Evolutionary conservation across 2,113 vertebrate species (phyloP).

Genomic region (Uria aalge): DNA sequence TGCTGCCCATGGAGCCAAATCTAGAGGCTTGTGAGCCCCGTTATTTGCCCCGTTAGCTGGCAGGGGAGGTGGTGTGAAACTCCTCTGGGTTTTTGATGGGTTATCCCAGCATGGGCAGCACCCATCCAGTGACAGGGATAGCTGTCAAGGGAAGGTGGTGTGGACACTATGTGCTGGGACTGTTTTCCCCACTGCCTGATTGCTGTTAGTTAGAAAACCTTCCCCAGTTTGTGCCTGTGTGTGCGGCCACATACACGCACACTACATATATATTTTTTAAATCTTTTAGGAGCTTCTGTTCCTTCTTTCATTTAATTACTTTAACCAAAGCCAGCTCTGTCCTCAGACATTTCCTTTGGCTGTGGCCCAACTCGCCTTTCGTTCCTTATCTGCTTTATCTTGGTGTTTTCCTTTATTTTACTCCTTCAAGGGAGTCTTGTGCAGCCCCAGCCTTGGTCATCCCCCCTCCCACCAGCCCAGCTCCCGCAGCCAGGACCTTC

Average conservation of each 20-base stretch:
- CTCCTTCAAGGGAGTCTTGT: neutral
- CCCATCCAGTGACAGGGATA: fast-evolving
- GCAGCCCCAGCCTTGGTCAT: neutral
- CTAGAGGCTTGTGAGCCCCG: fast-evolving
- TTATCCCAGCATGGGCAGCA: neutral
- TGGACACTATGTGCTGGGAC: neutral
- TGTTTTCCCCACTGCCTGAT: neutral
- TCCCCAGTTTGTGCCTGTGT: neutral
- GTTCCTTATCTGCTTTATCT: neutral
- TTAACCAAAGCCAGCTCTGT: neutral
- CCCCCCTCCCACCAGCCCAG: fast-evolving
- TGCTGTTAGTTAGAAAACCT: neutral
- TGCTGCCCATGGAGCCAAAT: neutral
- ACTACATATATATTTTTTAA: neutral
- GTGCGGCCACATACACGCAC: neutral
- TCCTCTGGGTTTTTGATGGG: neutral
- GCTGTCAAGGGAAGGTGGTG: neutral
- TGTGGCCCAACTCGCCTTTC: neutral
- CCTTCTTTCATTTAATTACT: neutral
- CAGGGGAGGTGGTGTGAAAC: neutral
- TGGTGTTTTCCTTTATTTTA: neutral
- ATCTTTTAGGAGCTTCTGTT: neutral
- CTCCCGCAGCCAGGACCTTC: neutral
- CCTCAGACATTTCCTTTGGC: neutral
- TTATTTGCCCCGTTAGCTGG: neutral